phyloP scores from a whole-genome alignment of 2,113 vertebrate species.

The Acrocephalus kingi region DNA sequence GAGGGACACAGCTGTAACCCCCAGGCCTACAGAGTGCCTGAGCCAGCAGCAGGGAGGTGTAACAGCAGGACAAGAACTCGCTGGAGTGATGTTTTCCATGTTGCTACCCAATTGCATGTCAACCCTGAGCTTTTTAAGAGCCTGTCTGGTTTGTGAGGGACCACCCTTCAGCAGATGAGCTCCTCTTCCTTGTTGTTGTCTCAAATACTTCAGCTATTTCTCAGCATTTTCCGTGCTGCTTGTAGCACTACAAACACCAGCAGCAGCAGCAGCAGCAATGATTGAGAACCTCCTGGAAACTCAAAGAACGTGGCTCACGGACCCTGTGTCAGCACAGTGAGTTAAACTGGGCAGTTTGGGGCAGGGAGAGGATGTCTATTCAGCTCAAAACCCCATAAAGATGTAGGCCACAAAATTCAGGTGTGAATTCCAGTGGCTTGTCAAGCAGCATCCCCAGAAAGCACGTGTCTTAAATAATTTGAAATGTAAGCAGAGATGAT shows the following conservation, averaged over 20 bases:
- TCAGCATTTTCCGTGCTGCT: background rate
- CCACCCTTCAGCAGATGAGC: background rate
- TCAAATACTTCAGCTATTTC: background rate
- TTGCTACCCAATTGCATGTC: fast-evolving
- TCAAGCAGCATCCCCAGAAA: background rate
- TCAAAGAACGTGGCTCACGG: background rate
- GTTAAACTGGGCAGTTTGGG: background rate
- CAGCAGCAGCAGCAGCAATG: background rate
- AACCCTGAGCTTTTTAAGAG: background rate
- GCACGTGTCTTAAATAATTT: background rate
- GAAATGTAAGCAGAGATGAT: background rate
- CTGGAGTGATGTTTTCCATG: background rate
- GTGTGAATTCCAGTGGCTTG: background rate
- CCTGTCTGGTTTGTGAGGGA: background rate
- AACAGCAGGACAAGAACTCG: fast-evolving
- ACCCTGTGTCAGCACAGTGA: background rate
- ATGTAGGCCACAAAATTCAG: background rate
- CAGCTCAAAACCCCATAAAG: background rate
- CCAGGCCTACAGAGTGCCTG: background rate
- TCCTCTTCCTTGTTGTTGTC: background rate
- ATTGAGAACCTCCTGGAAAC: background rate
- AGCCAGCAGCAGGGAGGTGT: background rate
- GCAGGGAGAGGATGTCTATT: too few species aligned
- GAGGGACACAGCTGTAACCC: background rate
- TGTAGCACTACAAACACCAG: background rate